Percentiles rank a stretch among this genome's conserved stretches.
Evolutionary conservation across 2,797 vertebrate genomes (phyloP).

Genomic region (Rachycentron canadum): DNA sequence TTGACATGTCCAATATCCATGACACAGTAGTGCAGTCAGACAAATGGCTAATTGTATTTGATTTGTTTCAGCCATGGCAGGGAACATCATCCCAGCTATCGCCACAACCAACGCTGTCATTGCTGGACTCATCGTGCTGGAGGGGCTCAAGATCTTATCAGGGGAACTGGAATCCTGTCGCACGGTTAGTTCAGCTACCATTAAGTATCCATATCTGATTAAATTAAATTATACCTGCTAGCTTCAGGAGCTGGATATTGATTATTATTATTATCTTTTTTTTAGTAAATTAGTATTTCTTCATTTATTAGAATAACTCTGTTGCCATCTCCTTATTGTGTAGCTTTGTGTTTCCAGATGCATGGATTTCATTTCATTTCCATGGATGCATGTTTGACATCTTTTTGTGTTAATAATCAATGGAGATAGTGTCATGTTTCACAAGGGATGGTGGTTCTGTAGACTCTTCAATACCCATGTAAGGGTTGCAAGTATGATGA

Average conservation of each 20-base stretch:
- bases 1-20: background rate
- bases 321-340: background rate
- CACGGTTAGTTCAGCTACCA: conserved; percentile 85
- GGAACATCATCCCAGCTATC: conserved; percentile 98
- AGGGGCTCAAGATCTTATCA: conserved; percentile 94
- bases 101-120: conserved; percentile 99
- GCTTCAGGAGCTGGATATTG: background rate
- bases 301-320: too few species aligned
- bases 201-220: too few species aligned
- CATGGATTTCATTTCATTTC: too few species aligned
- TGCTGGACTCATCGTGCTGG: conserved; percentile 97
- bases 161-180: conserved; percentile 95
- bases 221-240: too few species aligned
- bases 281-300: too few species aligned
- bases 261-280: too few species aligned
- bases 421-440: background rate
- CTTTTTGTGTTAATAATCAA: too few species aligned
- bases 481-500: too few species aligned
- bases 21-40: background rate
- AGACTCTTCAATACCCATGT: too few species aligned
- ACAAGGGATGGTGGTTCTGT: background rate
- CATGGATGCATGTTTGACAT: background rate
- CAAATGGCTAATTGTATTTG: background rate
- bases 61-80: conserved; percentile 92
- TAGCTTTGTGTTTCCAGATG: background rate